Base-by-base conservation (phyloP, 2,113 vertebrate species). In the Probosciger aterrimus region DNA sequence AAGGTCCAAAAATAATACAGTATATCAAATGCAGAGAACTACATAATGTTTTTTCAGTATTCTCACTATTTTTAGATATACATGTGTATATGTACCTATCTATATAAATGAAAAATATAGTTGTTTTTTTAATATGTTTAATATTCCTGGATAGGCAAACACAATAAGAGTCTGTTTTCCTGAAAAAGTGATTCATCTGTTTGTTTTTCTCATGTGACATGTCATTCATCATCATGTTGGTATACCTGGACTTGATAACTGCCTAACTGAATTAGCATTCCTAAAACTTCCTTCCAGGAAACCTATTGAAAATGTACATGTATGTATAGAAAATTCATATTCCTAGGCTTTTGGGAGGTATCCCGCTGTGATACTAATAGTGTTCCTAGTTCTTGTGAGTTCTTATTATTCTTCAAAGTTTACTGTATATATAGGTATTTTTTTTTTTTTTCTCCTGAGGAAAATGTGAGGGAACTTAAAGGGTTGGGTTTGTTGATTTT, bases 1-100 rank as follows among this genome's bases (percentile, higher is more conserved):
- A 68, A 62, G 68, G 86, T 98, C 98, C 98, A 99, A 98, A 96
- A 97, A 98, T 98, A 99, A 98, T 98, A 98, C 94, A 86, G 86
- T 96, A 76, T 97, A 98, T 98, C 98, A 98, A 98, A 96, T 98
- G 92, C 91, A 96, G 97, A 97, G 97, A 96, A 62, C 91, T 95
- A 70, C 89, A 92, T 94, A 97, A 95, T 98, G 92, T 94, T 97
- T 97, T 98, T 96, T 94, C 97, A 98, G 83, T 96, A 90, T 96
- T 97, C 93, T 95, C 65, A 85, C 74, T 97, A 83, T 91, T 97
- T 93, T 93, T 91, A 82, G 85, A 57, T 93, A 1, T 74, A 15
- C 43, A 28, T 89, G 33, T 94, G 43, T 80, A 11, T 79, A 33
- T 65, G 77, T 84, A 50, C 31, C 17, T 75, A 18, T 49, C 52